A percentile compares a stretch with the other conserved stretches of the same genome.
Conservation (phyloP, 2,113 vertebrate genomes). For the Isurus oxyrinchus region DNA sequence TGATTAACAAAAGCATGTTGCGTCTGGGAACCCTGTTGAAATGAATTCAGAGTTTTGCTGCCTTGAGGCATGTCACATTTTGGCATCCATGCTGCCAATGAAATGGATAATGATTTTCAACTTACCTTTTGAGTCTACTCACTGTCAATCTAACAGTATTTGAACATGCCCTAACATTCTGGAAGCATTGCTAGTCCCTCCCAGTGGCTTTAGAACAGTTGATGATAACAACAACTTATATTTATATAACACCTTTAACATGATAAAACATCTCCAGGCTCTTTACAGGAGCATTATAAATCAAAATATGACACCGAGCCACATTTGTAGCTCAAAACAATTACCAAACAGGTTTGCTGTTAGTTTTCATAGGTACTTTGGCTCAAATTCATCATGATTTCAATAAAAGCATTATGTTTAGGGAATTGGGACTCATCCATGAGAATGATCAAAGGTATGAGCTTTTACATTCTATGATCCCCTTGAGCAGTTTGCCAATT, state of each 20-base stretch:
- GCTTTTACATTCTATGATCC: not conserved
- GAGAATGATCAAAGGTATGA: not conserved
- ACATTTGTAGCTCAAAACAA: not conserved
- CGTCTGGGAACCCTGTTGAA: not conserved
- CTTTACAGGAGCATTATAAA: not conserved
- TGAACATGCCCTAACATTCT: not conserved
- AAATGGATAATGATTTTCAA: not conserved
- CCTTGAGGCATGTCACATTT: not conserved
- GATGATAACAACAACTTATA: not conserved
- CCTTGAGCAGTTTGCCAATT: not conserved
- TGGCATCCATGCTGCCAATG: not conserved
- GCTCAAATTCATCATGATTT: not conserved
- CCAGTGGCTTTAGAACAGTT: not conserved
- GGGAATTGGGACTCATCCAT: not conserved
- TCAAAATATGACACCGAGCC: not conserved
- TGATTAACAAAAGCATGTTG: not conserved
- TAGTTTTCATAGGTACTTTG: not conserved
- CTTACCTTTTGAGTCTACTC: not conserved
- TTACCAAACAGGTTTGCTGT: not conserved
- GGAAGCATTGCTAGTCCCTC: not conserved
- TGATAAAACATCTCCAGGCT: not conserved
- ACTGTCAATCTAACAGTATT: not conserved
- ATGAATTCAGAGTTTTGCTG: not conserved
- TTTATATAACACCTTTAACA: not conserved
- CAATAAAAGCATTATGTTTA: not conserved